Percentiles rank a stretch among this genome's conserved stretches.
These are phyloP conservation scores for Meloidogyne exigua DNA, from an alignment of 1,140 invertebrate species.

Conservation along the genomic window DNA sequence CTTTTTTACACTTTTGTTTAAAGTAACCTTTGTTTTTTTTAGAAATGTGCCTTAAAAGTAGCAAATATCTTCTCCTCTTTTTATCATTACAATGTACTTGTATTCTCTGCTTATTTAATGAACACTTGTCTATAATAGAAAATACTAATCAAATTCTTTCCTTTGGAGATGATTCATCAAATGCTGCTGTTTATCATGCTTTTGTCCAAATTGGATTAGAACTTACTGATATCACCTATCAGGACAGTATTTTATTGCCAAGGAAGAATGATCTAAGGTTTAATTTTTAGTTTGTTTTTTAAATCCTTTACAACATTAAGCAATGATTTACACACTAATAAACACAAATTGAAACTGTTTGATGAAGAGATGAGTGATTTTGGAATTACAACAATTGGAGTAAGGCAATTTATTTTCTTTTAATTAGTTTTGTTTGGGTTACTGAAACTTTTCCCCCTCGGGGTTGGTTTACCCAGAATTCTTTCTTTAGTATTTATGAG, in stretches of 20 bases:
- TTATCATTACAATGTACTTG: slow-evolving; percentile 1
- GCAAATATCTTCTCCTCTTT: not conserved
- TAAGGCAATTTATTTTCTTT: not conserved
- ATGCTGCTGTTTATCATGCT: slow-evolving; percentile 63
- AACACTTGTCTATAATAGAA: not conserved
- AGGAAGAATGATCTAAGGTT: not conserved
- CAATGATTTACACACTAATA: not conserved
- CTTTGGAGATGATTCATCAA: not conserved
- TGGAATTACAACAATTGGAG: slow-evolving; percentile 24
- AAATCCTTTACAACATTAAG: not conserved
- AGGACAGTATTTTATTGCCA: slow-evolving; percentile 19
- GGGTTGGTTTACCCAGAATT: too few species aligned
- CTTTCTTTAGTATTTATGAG: too few species aligned
- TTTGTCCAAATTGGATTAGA: slow-evolving; percentile 74
- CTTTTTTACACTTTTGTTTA: too few species aligned
- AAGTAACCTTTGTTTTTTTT: too few species aligned
- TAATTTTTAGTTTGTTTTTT: too few species aligned
- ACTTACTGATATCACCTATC: slow-evolving; percentile 68
- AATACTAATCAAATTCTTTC: not conserved
- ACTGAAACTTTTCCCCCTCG: too few species aligned
- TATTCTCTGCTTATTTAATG: not conserved
- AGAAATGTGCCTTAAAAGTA: not conserved
- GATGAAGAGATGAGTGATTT: slow-evolving; percentile 33
- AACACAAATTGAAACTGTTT: slow-evolving; percentile 13
- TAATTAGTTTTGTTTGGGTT: too few species aligned